Evolutionary conservation across 1,140 invertebrate species (phyloP).

Genomic region (Coelopa frigida): DNA sequence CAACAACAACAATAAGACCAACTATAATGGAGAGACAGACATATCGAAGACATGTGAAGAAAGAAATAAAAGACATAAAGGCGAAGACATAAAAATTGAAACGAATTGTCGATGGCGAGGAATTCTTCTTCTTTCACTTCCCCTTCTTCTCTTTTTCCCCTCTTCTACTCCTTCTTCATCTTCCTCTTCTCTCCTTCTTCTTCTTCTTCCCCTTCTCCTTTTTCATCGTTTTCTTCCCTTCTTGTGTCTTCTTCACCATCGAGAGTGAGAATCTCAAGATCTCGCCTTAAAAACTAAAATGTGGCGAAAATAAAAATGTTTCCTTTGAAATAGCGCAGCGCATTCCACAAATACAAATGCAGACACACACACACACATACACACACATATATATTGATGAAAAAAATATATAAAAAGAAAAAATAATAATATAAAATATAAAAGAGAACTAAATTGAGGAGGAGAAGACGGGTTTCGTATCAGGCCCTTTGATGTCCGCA

Average conservation of each 20-base stretch:
- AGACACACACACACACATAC: neutral
- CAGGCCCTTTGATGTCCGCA: too few relatives aligned
- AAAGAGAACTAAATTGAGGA: too few relatives aligned
- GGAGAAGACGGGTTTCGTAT: too few relatives aligned
- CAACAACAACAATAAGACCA: too few relatives aligned
- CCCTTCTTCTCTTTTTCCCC: neutral
- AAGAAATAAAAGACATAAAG: too few relatives aligned
- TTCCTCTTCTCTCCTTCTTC: neutral
- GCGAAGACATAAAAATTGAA: too few relatives aligned
- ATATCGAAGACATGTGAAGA: too few relatives aligned
- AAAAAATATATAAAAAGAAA: neutral
- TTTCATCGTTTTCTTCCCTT: neutral
- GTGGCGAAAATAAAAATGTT: too few relatives aligned
- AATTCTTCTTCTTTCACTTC: neutral
- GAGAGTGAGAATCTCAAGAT: too few relatives aligned
- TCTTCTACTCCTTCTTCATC: neutral
- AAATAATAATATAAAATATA: slow-evolving; percentile 1
- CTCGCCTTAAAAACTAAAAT: too few relatives aligned
- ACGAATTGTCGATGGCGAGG: too few relatives aligned
- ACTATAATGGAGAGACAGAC: too few relatives aligned
- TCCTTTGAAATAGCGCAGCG: neutral
- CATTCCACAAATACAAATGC: neutral
- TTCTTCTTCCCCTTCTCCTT: neutral
- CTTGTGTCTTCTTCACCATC: neutral
- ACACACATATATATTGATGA: slow-evolving; percentile 1